Evolutionary conservation across 2,888 invertebrate species (phyloP), one percentile per base, ranked within the genome.

Genomic region (Cosmorhoe ocellata): DNA sequence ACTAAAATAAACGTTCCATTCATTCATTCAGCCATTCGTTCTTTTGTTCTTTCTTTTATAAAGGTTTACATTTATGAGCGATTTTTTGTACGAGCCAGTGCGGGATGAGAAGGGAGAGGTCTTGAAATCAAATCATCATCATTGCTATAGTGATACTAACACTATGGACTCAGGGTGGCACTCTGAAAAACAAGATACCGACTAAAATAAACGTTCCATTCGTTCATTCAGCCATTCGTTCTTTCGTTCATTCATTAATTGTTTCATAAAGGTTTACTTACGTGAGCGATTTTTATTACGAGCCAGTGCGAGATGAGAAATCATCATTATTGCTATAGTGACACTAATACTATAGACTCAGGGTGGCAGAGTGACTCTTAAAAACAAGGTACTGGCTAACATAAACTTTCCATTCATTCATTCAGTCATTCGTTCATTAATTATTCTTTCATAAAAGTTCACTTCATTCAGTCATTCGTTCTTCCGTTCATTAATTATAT

Each of bases 131-230:
- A 89, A 83, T 4, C 90, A 91, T 13, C 91, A 91, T 48, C 91
- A 92, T 52, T 92, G 92, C 34, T 88, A 91, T 43, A 92, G 91
- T 58, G 92, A 92, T 36, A 91, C 92, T 0, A 91, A 91, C 32
- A 93, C 93, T 0, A 92, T 93, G 88, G 93, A 93, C 60, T 92
- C 93, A 0, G 93, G 93, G 0, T 94, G 94, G 93, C 94, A 94
- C 0, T 92, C 92, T 0, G 93, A 93, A 56, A 93, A 92, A 71
- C 91, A 91, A 49, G 92, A 84, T n/a, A 91, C 90, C 30, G 91
- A 91, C 5, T 48, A 37, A 42, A 2, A 37, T 8, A 5, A 11
- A 10, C 18, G 5, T n/a, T 3, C 4, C 13, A 13, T 1, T 22
- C 1, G 18, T 7, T 22, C 2, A n/a, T 0, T 13, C 1, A 8